Conservation (phyloP, 1,140 invertebrate species). For the Ostrea edulis region DNA sequence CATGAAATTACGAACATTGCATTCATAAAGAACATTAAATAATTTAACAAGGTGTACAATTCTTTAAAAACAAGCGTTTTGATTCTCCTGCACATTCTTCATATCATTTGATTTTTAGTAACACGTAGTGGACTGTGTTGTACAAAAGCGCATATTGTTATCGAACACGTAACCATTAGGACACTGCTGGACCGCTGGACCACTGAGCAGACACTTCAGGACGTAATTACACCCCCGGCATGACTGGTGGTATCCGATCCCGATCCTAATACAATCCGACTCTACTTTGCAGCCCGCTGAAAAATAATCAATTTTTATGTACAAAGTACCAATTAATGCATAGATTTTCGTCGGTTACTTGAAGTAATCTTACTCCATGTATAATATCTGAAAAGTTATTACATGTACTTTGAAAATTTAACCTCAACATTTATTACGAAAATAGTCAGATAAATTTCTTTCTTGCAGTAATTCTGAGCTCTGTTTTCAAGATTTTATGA, state of each 20-base stretch:
- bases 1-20: no score
- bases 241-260: slow-evolving; percentile 51
- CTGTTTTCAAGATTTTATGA: not conserved
- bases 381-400: not conserved
- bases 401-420: no score
- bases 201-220: slow-evolving; percentile 50
- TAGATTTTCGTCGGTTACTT: not conserved
- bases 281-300: slow-evolving; percentile 46
- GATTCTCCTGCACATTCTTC: not conserved
- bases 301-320: slow-evolving; percentile 11
- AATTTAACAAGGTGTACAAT: no score
- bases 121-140: slow-evolving; percentile 39
- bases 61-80: not conserved
- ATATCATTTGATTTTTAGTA: not conserved
- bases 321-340: not conserved
- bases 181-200: slow-evolving; percentile 31
- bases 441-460: no score
- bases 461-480: no score
- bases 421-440: no score
- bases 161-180: slow-evolving; percentile 38
- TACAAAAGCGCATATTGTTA: slow-evolving; percentile 36
- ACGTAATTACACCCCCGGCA: slow-evolving; percentile 54
- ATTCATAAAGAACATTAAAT: no score
- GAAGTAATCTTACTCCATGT: not conserved
- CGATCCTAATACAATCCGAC: slow-evolving; percentile 48